phyloP scores from a whole-genome alignment of 2,888 invertebrate genomes.

The Yponomeuta cagnagella region DNA sequence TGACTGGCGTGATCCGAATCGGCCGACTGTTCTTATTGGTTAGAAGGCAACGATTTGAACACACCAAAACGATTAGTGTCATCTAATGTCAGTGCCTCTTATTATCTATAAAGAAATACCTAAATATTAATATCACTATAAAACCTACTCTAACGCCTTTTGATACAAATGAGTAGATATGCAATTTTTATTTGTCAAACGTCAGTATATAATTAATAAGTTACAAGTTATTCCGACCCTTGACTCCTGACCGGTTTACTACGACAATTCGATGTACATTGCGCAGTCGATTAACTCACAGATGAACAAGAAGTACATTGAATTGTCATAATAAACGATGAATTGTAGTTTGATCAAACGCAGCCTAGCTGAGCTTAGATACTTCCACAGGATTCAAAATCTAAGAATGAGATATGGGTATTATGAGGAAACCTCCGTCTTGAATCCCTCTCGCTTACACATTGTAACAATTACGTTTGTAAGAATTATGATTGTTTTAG shows the following conservation, averaged over 20 bases:
- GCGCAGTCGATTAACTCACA: too few relatives aligned
- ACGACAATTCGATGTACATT: too few relatives aligned
- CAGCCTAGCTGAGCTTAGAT: too few relatives aligned
- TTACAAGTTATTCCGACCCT: not conserved
- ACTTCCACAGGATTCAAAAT: too few relatives aligned
- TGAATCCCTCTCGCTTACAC: too few relatives aligned
- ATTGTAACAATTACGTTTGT: too few relatives aligned
- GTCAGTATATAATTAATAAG: conserved; percentile 3
- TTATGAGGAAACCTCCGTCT: too few relatives aligned
- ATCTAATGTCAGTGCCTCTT: not conserved
- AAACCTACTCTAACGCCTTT: not conserved
- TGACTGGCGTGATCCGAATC: not conserved
- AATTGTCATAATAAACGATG: too few relatives aligned
- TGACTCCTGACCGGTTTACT: not conserved
- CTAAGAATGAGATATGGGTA: too few relatives aligned
- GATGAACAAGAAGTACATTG: too few relatives aligned
- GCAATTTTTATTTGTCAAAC: conserved; percentile 12
- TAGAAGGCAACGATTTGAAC: conserved; percentile 1
- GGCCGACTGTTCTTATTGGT: not conserved
- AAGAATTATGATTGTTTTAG: too few relatives aligned
- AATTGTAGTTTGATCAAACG: too few relatives aligned
- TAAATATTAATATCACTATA: not conserved
- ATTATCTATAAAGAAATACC: not conserved
- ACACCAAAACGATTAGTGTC: not conserved
- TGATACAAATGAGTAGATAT: conserved; percentile 7